A percentile compares a stretch with the other conserved stretches of the same genome.
phyloP scores from a whole-genome alignment of 2,888 invertebrate genomes.

The Chloroclysta siterata region DNA sequence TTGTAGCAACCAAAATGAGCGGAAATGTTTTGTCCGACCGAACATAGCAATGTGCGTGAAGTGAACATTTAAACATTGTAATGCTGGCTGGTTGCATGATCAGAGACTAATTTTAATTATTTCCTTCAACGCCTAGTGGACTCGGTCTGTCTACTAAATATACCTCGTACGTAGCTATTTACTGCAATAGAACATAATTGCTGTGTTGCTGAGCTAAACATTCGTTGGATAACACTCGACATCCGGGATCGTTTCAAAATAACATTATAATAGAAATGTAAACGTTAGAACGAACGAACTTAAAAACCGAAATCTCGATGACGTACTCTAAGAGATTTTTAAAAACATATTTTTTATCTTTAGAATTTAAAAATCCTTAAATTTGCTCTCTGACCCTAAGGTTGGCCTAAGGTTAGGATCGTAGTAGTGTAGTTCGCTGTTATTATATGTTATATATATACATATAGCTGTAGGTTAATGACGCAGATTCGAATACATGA shows the following conservation, averaged over 20 bases:
- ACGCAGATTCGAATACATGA: too few species aligned
- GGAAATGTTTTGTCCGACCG: conserved; percentile 40
- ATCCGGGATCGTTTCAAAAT: conserved; percentile 45
- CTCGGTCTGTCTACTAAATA: conserved; percentile 34
- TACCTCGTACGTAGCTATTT: conserved; percentile 35
- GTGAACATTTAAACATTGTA: conserved; percentile 51
- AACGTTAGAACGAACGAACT: conserved; percentile 12
- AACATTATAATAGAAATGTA: conserved; percentile 39
- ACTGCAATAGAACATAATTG: conserved; percentile 41
- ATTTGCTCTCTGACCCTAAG: too few species aligned
- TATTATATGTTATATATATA: too few species aligned
- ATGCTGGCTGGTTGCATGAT: conserved; percentile 49
- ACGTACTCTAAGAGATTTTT: too few species aligned
- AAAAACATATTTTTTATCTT: too few species aligned
- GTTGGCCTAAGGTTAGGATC: too few species aligned
- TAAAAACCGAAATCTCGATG: not conserved
- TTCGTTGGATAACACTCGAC: conserved; percentile 43
- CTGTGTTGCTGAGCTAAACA: conserved; percentile 33
- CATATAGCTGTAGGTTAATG: too few species aligned
- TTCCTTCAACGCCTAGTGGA: conserved; percentile 47
- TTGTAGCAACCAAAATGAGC: conserved; percentile 8
- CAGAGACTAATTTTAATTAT: conserved; percentile 51
- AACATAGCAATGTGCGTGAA: conserved; percentile 53
- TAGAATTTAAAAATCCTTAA: too few species aligned
- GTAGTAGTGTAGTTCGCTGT: too few species aligned